Evolutionary conservation across 2,113 vertebrate genomes (phyloP), one percentile per base, ranked within the genome.

Genomic region (Monarcha castaneiventris): DNA sequence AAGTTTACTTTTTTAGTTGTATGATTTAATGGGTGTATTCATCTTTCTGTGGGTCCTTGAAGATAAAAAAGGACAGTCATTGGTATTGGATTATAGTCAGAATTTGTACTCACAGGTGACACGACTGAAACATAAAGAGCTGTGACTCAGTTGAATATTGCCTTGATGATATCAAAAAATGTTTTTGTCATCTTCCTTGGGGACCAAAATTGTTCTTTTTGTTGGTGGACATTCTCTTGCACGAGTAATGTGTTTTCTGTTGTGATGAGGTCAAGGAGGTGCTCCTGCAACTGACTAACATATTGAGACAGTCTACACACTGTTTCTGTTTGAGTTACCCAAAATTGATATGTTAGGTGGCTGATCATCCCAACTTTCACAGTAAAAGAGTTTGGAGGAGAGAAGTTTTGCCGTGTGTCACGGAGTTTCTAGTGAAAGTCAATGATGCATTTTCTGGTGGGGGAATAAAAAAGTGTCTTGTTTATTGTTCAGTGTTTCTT

Each of bases 291-390:
- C 22, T 39, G 30, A 14, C 0, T 3, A 49, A 16, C 5, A 5
- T 68, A 13, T 5, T 39, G 30, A 52, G 49, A 41, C 4, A 49
- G 13, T 29, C 41, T 44, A 0, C 5, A 1, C 11, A 1, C 2
- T 54, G 20, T 19, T 84, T 72, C 58, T 77, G 26, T 79, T 91
- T 51, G 25, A 55, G 29, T 67, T 55, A 8, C 3, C 37, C 39
- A 23, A 62, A 90, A 69, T 16, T 20, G 14, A 2, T 7, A 2
- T 11, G 23, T 39, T 23, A 32, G 8, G 10, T 61, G 49, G 7
- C 22, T 73, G 6, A 39, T 35, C 37, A 41, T 21, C 25, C 23
- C 32, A 26, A 71, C 12, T 41, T 54, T 55, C n/a, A 12, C 32
- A 23, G 51, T 23, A 33, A 61, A 82, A 76, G 44, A 23, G 29